Conservation (phyloP, 2,113 vertebrate genomes). For the Pluvialis apricaria region DNA sequence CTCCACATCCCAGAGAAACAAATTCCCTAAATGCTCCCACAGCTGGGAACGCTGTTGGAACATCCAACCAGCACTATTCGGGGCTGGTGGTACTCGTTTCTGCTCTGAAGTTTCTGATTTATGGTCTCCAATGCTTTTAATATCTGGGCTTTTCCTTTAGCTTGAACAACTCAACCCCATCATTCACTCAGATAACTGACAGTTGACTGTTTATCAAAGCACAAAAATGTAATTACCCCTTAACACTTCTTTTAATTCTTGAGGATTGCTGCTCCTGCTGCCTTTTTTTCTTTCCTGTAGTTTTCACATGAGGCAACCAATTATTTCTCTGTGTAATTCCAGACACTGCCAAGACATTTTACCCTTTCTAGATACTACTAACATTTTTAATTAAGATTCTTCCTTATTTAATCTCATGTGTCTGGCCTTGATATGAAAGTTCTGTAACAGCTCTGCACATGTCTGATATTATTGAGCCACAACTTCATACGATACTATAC, state of each 20-base stretch:
- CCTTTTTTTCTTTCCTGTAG: not conserved
- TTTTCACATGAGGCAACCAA: slow-evolving; percentile 18
- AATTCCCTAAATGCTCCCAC: too few species aligned
- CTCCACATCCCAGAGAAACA: too few species aligned
- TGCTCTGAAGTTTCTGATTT: not conserved
- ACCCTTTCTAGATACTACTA: not conserved
- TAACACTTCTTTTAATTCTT: slow-evolving; percentile 24
- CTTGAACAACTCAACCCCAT: not conserved
- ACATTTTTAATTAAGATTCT: slow-evolving; percentile 21
- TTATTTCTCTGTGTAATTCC: not conserved
- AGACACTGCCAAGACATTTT: not conserved
- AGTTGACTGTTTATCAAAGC: not conserved
- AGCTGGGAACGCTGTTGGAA: too few species aligned
- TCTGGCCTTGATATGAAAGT: not conserved
- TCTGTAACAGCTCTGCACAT: not conserved
- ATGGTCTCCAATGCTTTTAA: not conserved
- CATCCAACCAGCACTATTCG: accelerated
- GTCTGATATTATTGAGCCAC: not conserved
- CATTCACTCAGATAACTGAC: not conserved
- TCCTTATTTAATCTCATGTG: not conserved
- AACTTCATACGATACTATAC: not conserved
- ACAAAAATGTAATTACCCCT: slow-evolving; percentile 22
- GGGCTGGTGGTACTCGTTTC: not conserved
- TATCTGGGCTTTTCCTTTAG: not conserved
- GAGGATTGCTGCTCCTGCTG: not conserved